Evolutionary conservation across 2,797 vertebrate species (phyloP).

Genomic region (Eulemur rubriventer): DNA sequence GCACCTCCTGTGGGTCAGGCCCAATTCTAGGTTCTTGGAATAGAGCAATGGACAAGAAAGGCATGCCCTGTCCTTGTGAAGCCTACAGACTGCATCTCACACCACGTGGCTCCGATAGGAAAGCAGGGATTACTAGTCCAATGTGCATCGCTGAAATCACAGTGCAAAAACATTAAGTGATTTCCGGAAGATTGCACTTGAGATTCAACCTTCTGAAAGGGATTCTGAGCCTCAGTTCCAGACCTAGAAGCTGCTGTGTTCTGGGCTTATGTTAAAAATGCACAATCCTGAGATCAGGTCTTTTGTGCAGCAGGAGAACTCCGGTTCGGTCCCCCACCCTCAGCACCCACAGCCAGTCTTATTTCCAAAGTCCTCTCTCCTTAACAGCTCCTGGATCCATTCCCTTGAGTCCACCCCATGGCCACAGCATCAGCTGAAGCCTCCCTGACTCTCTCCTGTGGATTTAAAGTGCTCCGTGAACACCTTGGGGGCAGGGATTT

Average conservation of each 20-base stretch:
- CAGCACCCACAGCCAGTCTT: background rate
- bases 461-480: background rate
- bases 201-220: background rate
- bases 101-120: accelerated
- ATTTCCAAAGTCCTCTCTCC: background rate
- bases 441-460: background rate
- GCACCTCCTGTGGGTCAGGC: background rate
- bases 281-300: background rate
- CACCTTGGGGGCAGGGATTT: background rate
- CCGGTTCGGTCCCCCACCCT: accelerated
- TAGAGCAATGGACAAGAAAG: background rate
- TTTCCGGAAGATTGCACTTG: background rate
- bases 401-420: accelerated
- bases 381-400: background rate
- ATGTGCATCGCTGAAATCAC: accelerated
- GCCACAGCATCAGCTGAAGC: accelerated
- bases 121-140: accelerated
- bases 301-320: too few species aligned
- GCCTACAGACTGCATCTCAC: accelerated
- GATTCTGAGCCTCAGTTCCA: background rate
- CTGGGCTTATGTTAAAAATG: background rate
- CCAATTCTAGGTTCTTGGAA: background rate
- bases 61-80: background rate
- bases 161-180: background rate
- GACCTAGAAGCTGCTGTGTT: background rate